phyloP scores from a whole-genome alignment of 2,113 vertebrate genomes.

The Grammomys dolichurus region DNA sequence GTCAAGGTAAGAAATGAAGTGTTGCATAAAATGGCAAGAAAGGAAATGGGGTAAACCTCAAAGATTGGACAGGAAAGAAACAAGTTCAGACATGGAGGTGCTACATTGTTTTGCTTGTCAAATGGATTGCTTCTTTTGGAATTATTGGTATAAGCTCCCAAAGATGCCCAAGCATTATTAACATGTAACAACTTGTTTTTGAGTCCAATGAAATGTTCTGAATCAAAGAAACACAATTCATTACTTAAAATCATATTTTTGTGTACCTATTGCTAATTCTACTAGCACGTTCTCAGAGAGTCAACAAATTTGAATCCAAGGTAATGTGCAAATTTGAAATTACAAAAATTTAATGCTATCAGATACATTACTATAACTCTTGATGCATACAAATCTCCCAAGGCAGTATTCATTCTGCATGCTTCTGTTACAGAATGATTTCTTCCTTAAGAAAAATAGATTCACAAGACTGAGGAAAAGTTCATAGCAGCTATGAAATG shows the following conservation, averaged over 20 bases:
- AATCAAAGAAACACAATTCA: background rate
- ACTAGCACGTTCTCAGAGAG: constrained; percentile 13
- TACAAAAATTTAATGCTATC: background rate
- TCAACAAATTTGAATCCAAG: constrained; percentile 37
- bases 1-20: constrained; percentile 2
- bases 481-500: background rate
- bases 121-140: background rate
- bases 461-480: background rate
- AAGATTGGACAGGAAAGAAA: background rate
- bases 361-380: background rate
- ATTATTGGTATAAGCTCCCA: background rate
- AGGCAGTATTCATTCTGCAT: background rate
- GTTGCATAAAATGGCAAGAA: background rate
- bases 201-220: background rate
- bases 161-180: background rate
- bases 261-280: constrained; percentile 32
- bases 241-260: constrained; percentile 16
- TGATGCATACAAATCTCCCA: background rate
- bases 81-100: background rate
- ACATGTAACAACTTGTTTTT: background rate
- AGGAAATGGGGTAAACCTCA: background rate
- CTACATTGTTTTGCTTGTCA: background rate
- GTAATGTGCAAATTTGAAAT: background rate
- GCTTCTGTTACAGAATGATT: constrained; percentile 10
- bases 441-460: background rate